Evolutionary conservation across 2,113 vertebrate genomes (phyloP).

Genomic region (Tapirus terrestris): DNA sequence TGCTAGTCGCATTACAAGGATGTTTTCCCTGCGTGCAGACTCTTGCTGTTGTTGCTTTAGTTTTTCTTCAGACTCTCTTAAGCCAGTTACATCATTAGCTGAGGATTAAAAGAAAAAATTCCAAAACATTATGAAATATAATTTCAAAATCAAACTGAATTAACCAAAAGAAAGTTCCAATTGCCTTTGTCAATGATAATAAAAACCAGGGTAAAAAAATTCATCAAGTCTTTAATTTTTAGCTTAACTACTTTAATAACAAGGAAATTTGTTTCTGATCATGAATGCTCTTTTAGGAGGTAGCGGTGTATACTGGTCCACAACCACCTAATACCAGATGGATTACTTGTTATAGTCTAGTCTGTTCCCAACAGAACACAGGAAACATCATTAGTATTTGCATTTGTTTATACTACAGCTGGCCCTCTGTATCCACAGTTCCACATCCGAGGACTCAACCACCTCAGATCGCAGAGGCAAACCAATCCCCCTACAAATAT

Average conservation of each 20-base stretch:
- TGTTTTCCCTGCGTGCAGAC: slow-evolving; percentile 99
- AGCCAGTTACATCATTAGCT: slow-evolving; percentile 98
- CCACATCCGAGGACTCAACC: no score
- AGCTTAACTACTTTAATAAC: neutral
- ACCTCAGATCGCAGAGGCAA: no score
- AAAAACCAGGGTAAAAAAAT: neutral
- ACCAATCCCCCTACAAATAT: no score
- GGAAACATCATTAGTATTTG: neutral
- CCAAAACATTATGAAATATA: neutral
- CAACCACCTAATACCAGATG: neutral
- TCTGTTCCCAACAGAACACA: neutral
- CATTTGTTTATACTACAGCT: neutral
- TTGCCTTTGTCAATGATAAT: slow-evolving; percentile 22
- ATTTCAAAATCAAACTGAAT: slow-evolving; percentile 40
- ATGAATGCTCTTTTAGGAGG: neutral
- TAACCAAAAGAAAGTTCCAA: slow-evolving; percentile 27
- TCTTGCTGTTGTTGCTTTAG: slow-evolving; percentile 99
- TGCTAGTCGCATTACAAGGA: slow-evolving; percentile 98
- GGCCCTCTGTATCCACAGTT: no score
- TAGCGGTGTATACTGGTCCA: neutral
- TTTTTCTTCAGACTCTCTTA: slow-evolving; percentile 99
- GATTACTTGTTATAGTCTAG: neutral
- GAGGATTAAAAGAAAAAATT: slow-evolving; percentile 4
- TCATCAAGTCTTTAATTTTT: neutral
- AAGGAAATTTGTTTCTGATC: neutral